These are phyloP conservation scores for Macrosteles quadrilineatus DNA, from an alignment of 1,140 invertebrate genomes.

Conservation along the genomic window DNA sequence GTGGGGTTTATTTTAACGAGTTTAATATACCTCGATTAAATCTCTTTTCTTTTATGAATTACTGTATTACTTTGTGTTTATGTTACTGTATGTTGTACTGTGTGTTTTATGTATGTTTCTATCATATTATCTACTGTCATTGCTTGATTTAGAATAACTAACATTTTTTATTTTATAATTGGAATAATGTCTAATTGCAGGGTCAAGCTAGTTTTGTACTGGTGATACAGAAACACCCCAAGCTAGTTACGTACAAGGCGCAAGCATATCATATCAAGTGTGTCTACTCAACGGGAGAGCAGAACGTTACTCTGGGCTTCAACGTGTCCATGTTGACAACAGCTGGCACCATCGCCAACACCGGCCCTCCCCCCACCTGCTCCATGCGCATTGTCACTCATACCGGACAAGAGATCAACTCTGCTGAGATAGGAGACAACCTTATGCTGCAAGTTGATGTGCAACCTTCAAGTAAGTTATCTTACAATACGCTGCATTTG, in stretches of 20 bases:
- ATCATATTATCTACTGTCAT: too few relatives aligned
- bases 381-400: slow-evolving; percentile 88
- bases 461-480: slow-evolving; percentile 78
- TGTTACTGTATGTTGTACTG: too few relatives aligned
- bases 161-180: too few relatives aligned
- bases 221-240: slow-evolving; percentile 94
- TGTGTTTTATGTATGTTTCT: too few relatives aligned
- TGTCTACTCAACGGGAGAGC: slow-evolving; percentile 90
- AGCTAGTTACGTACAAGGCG: slow-evolving; percentile 91
- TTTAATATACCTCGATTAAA: too few relatives aligned
- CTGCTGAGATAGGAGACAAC: slow-evolving; percentile 91
- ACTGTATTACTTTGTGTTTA: too few relatives aligned
- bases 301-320: slow-evolving; percentile 90
- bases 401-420: slow-evolving; percentile 83
- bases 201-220: slow-evolving; percentile 90
- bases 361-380: slow-evolving; percentile 90
- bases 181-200: slow-evolving; percentile 49
- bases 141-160: too few relatives aligned
- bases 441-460: slow-evolving; percentile 89
- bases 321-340: slow-evolving; percentile 95
- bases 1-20: too few relatives aligned
- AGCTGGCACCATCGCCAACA: slow-evolving; percentile 92
- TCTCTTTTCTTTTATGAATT: too few relatives aligned
- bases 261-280: slow-evolving; percentile 95
- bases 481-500: too few relatives aligned